These are phyloP conservation scores for Thelaira solivaga DNA, from an alignment of 2,888 invertebrate genomes.

Conservation along the genomic window DNA sequence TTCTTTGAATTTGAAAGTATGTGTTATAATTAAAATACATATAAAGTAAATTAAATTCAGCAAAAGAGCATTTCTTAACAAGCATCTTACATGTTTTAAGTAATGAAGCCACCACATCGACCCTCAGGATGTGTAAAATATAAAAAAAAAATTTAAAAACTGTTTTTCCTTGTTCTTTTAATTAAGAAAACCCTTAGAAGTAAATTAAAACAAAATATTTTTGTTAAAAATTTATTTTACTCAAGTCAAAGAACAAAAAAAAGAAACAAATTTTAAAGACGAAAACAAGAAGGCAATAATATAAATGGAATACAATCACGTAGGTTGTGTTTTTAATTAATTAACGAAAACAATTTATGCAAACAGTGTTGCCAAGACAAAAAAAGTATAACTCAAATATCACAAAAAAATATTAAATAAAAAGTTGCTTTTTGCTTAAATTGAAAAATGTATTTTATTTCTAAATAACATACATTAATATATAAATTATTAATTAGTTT, in stretches of 20 bases:
- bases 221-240: slow-evolving; percentile 4
- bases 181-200: slow-evolving; percentile 7
- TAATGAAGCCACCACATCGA: not conserved
- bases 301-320: slow-evolving; percentile 54
- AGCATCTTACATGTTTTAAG: no score
- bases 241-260: not conserved
- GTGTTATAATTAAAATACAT: no score
- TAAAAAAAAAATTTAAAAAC: not conserved
- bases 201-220: slow-evolving; percentile 51
- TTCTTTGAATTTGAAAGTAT: no score
- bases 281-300: slow-evolving; percentile 13
- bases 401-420: no score
- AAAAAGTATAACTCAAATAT: no score
- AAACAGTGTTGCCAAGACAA: no score
- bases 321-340: slow-evolving; percentile 58
- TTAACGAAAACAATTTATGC: slow-evolving; percentile 52
- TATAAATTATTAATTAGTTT: no score
- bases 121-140: not conserved
- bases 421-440: no score
- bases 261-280: not conserved
- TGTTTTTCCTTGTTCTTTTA: slow-evolving; percentile 9
- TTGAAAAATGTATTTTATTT: no score
- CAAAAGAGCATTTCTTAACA: no score
- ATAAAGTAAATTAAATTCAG: no score
- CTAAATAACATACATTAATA: no score